Evolutionary conservation across 2,888 invertebrate genomes (phyloP).

Genomic region (Hydriomena furcata): DNA sequence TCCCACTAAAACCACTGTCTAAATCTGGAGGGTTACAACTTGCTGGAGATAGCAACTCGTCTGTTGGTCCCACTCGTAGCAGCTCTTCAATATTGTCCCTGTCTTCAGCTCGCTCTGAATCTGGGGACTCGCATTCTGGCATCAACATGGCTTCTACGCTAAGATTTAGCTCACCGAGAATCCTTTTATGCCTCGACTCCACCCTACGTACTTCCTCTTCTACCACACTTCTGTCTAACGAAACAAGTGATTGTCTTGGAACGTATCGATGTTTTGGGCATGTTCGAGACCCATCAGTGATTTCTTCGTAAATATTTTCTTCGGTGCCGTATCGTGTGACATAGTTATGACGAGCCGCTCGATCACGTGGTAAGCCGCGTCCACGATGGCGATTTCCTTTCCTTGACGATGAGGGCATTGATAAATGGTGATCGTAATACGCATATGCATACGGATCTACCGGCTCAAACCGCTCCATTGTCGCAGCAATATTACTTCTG

Average conservation of each 20-base stretch:
- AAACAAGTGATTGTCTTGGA: slow-evolving; percentile 85
- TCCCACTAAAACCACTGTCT: slow-evolving; percentile 93
- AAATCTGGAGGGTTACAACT: slow-evolving; percentile 87
- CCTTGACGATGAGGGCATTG: slow-evolving; percentile 82
- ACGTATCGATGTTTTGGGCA: slow-evolving; percentile 78
- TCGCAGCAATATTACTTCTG: slow-evolving; percentile 85
- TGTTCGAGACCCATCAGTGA: slow-evolving; percentile 85
- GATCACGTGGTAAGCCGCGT: slow-evolving; percentile 70
- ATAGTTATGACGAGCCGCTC: slow-evolving; percentile 86
- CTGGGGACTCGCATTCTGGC: slow-evolving; percentile 88
- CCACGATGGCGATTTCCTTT: slow-evolving; percentile 74
- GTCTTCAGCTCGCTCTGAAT: slow-evolving; percentile 85
- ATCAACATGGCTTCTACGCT: slow-evolving; percentile 95
- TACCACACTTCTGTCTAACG: slow-evolving; percentile 88
- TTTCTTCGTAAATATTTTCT: slow-evolving; percentile 93
- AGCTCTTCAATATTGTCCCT: slow-evolving; percentile 86
- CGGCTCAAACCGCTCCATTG: slow-evolving; percentile 86
- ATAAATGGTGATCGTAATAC: slow-evolving; percentile 90
- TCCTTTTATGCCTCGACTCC: slow-evolving; percentile 91
- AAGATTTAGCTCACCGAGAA: slow-evolving; percentile 93
- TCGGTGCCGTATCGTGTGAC: slow-evolving; percentile 92
- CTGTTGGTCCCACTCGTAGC: slow-evolving; percentile 87
- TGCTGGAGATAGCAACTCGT: slow-evolving; percentile 88
- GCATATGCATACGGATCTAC: slow-evolving; percentile 91
- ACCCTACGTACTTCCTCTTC: slow-evolving; percentile 93